Evolutionary conservation across 2,888 invertebrate genomes (phyloP).

Genomic region (Rhogogaster chlorosoma): DNA sequence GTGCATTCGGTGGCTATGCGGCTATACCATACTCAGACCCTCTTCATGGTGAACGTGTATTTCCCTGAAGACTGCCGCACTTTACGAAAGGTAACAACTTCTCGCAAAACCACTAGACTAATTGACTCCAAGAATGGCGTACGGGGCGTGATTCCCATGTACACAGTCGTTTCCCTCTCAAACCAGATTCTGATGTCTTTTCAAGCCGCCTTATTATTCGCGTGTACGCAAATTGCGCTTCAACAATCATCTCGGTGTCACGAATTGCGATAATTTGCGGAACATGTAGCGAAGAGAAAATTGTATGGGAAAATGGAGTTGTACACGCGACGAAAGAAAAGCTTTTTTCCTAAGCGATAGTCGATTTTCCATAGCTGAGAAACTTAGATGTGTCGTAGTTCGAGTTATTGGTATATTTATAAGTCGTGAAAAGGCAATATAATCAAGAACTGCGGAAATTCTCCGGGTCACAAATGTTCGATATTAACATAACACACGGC

Average conservation of each 20-base stretch:
- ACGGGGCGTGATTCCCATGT: background rate
- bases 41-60: background rate
- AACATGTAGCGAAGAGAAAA: background rate
- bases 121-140: background rate
- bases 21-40: background rate
- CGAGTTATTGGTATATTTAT: background rate
- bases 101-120: constrained; percentile 12
- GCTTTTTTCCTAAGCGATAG: background rate
- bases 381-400: background rate
- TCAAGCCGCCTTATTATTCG: background rate
- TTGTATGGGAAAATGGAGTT: background rate
- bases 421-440: background rate
- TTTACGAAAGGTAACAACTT: background rate
- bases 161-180: background rate
- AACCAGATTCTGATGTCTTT: background rate
- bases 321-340: background rate
- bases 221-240: background rate
- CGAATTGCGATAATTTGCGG: background rate
- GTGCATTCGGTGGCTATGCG: background rate
- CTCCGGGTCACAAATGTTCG: background rate
- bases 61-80: background rate
- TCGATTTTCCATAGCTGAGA: background rate
- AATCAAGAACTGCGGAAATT: background rate
- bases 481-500: background rate
- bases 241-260: background rate